Conservation (phyloP, 2,888 invertebrate genomes). For the Eristalinus aeneus region DNA sequence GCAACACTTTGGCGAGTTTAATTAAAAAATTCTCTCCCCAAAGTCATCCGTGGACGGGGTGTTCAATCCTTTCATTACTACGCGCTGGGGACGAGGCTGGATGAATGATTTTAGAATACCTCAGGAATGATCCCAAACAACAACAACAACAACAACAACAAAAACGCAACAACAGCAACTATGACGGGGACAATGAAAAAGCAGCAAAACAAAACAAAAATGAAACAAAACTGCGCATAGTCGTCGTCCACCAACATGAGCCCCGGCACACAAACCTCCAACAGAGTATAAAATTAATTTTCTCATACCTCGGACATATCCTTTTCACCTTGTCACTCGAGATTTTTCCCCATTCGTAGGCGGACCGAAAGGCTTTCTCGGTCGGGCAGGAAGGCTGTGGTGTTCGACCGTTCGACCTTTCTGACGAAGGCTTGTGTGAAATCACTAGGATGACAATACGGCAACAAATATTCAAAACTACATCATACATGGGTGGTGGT, state of each 20-base stretch:
- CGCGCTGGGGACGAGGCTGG: background rate
- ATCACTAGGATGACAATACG: slow-evolving; percentile 30
- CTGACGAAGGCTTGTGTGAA: slow-evolving; percentile 6
- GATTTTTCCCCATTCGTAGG: slow-evolving; percentile 54
- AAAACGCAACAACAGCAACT: background rate
- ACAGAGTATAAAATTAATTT: slow-evolving; percentile 71
- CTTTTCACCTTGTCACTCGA: slow-evolving; percentile 69
- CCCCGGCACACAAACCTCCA: slow-evolving; percentile 53
- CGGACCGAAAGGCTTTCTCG: no score
- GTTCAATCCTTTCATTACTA: slow-evolving; percentile 6
- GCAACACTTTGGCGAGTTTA: slow-evolving; percentile 67
- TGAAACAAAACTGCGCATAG: slow-evolving; percentile 35
- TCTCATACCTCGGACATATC: slow-evolving; percentile 65
- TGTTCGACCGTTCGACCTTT: background rate
- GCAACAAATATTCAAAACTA: slow-evolving; percentile 18
- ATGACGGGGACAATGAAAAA: background rate
- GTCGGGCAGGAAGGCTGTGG: background rate
- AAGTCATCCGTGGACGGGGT: background rate
- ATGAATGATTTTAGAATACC: slow-evolving; percentile 60
- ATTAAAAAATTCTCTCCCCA: slow-evolving; percentile 64
- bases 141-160: background rate
- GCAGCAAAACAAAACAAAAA: background rate
- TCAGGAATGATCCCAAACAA: slow-evolving; percentile 15
- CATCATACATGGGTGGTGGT: background rate
- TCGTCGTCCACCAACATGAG: slow-evolving; percentile 39